These are phyloP conservation scores for Protophormia terraenovae DNA, from an alignment of 2,888 invertebrate genomes.

Conservation along the genomic window DNA sequence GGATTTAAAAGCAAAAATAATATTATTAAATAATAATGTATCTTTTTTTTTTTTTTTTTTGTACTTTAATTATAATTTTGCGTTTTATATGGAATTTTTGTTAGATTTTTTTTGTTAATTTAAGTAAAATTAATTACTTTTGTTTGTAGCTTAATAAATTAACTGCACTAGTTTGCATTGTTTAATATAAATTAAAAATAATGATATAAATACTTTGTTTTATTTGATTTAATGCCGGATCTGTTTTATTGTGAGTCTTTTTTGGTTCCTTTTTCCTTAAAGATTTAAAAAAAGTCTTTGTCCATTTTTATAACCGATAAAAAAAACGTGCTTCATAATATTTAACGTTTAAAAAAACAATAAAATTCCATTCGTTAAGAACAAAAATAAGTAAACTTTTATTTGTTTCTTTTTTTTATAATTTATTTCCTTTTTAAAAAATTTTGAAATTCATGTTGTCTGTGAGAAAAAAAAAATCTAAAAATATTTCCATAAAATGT, in stretches of 20 bases:
- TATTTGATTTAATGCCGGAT: background rate
- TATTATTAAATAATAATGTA: constrained; percentile 26
- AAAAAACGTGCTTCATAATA: background rate
- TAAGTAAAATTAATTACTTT: constrained; percentile 51
- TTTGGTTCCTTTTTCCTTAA: constrained; percentile 5
- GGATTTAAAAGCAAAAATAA: constrained; percentile 21
- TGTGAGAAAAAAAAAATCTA: background rate
- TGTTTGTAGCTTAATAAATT: background rate
- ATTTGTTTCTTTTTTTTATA: background rate
- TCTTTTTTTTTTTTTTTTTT: constrained; percentile 8
- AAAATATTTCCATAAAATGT: background rate
- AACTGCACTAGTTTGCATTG: background rate
- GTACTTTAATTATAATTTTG: no score
- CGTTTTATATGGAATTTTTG: background rate
- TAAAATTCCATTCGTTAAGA: background rate
- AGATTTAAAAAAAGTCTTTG: background rate
- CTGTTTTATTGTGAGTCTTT: background rate
- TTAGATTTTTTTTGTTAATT: background rate
- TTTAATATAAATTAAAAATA: background rate
- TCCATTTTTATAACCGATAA: background rate
- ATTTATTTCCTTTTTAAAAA: background rate
- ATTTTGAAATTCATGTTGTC: background rate
- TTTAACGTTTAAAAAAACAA: background rate
- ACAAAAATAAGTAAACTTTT: background rate
- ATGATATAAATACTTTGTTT: background rate